These are phyloP conservation scores for Pangasianodon hypophthalmus DNA, from an alignment of 2,113 vertebrate species.

Conservation along the genomic window DNA sequence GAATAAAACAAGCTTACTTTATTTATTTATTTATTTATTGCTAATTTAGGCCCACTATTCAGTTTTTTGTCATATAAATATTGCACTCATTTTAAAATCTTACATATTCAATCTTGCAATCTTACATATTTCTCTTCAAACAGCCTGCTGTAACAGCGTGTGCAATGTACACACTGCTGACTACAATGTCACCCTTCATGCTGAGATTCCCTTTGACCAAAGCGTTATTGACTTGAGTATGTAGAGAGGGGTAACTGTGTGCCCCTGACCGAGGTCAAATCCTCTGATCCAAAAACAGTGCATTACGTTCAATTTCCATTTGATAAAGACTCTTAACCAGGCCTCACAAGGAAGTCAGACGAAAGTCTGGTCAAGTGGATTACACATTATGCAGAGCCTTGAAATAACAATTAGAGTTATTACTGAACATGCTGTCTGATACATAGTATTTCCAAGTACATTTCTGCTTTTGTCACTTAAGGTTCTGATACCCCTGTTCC, in stretches of 20 bases:
- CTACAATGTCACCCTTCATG: slow-evolving; percentile 70
- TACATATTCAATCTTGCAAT: too few species aligned
- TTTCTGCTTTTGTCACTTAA: not conserved
- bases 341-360: slow-evolving; percentile 48
- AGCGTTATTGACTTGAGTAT: slow-evolving; percentile 31
- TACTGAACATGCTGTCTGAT: not conserved
- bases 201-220: slow-evolving; percentile 6
- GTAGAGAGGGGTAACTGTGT: slow-evolving; percentile 56
- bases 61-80: not conserved
- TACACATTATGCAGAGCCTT: slow-evolving; percentile 60
- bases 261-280: slow-evolving; percentile 61
- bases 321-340: slow-evolving; percentile 61
- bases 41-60: not conserved
- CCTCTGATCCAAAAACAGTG: slow-evolving; percentile 59
- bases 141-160: slow-evolving; percentile 26
- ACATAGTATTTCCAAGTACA: not conserved
- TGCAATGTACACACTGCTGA: not conserved
- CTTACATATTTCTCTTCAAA: not conserved
- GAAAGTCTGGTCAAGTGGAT: slow-evolving; percentile 49
- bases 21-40: not conserved
- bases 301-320: slow-evolving; percentile 59
- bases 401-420: not conserved
- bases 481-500: not conserved
- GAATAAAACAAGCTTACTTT: too few species aligned
- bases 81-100: too few species aligned